Evolutionary conservation across 2,888 invertebrate species (phyloP), one percentile per base, ranked within the genome.

Genomic region (Bugulina stolonifera): DNA sequence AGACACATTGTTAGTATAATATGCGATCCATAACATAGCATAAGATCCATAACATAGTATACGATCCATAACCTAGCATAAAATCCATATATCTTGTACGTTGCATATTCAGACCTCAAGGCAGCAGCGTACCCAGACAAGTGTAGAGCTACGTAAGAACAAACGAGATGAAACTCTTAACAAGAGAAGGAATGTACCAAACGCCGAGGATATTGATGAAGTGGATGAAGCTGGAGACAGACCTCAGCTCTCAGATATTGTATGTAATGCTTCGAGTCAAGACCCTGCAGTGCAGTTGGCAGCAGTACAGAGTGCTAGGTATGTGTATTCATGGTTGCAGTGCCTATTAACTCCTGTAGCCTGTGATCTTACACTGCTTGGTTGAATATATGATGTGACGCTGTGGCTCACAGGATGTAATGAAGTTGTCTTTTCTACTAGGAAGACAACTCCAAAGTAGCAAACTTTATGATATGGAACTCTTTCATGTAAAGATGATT

Each of bases 91-190:
- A n/a, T n/a, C n/a, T n/a, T n/a, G n/a, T n/a, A n/a, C 43, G 18
- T 43, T 43, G 43, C 18, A 43, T 57, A 34, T 72, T 43, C 54
- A 70, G 70, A n/a, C 70, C 3, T n/a, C 54, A 3, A n/a, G 70
- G 52, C 70, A 70, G 29, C 43, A 54, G 52, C 70, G 70, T 5
- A 29, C 70, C 2, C 52, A 23, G n/a, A 54, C 54, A 1, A 70
- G 70, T 29, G 70, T 70, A 5, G 70, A 70, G 54, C 32, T 70
- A 2, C 23, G 70, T n/a, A 70, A 70, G 89, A 96, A 94, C 85
- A 99, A 99, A 88, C 88, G 97, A 77, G 98, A 99, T 81, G 97
- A 98, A 86, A 94, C 95, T 22, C 88, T 98, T 78, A 91, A 94
- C 78, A 99, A 99, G 86, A 89, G 95, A 80, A 89, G 98, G 80